These are phyloP conservation scores for Bicyclus anynana DNA, from an alignment of 1,140 invertebrate genomes.

Conservation along the genomic window DNA sequence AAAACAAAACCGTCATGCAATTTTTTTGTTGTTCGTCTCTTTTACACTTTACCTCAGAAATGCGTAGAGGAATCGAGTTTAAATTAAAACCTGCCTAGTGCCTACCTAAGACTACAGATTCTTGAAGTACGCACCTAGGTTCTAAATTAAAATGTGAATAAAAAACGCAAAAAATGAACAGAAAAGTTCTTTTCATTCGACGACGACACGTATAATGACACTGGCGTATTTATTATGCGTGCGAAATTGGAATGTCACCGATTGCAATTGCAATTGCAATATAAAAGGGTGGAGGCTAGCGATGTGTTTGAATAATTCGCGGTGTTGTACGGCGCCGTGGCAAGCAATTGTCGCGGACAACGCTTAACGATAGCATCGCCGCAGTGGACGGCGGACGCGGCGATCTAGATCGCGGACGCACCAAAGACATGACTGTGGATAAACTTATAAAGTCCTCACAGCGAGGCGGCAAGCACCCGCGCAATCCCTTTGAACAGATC, in stretches of 20 bases:
- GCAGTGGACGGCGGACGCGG: slow-evolving; percentile 43
- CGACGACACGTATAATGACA: slow-evolving; percentile 12
- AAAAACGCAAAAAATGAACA: too few species aligned
- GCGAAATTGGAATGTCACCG: slow-evolving; percentile 48
- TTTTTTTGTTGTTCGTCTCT: too few species aligned
- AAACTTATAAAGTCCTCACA: slow-evolving; percentile 51
- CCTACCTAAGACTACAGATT: too few species aligned
- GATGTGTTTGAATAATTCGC: slow-evolving; percentile 59
- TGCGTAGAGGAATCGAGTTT: too few species aligned
- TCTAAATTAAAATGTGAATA: too few species aligned
- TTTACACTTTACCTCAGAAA: too few species aligned
- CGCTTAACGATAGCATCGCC: slow-evolving; percentile 61
- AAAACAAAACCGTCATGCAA: too few species aligned
- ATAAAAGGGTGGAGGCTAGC: slow-evolving; percentile 1
- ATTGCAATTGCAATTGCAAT: too few species aligned
- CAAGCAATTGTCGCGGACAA: slow-evolving; percentile 65
- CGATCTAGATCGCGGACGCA: slow-evolving; percentile 69
- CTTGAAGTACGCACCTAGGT: too few species aligned
- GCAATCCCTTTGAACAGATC: slow-evolving; percentile 59
- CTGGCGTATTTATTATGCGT: slow-evolving; percentile 22
- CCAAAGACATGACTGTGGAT: slow-evolving; percentile 62
- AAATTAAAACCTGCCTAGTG: too few species aligned
- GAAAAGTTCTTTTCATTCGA: too few species aligned
- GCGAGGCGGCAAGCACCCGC: slow-evolving; percentile 45
- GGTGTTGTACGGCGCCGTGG: slow-evolving; percentile 50